Evolutionary conservation across 2,113 vertebrate species (phyloP).

Genomic region (Anguilla japonica): DNA sequence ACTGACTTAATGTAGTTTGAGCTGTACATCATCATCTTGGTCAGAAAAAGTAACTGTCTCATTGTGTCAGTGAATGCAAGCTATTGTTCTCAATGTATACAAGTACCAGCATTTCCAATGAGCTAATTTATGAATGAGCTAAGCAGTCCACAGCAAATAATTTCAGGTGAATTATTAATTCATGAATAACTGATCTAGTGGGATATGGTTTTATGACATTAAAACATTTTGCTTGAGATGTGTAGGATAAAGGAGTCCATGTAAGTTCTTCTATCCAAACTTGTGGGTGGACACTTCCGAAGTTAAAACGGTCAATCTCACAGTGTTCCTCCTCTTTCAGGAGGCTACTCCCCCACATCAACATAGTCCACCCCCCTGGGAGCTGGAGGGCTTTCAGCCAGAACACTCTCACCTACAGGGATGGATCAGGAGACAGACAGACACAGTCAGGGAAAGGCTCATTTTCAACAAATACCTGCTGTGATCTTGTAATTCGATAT

Average conservation of each 20-base stretch:
- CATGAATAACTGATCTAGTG: too few species aligned
- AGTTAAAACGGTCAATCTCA: neutral
- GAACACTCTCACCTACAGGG: neutral
- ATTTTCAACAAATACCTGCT: neutral
- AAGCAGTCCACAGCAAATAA: too few species aligned
- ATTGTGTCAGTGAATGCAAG: too few species aligned
- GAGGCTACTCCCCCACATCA: conserved; percentile 1
- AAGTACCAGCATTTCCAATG: too few species aligned
- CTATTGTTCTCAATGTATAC: too few species aligned
- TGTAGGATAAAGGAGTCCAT: neutral
- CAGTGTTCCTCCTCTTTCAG: neutral
- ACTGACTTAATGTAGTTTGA: too few species aligned
- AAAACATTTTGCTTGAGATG: too few species aligned
- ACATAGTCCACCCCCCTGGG: neutral
- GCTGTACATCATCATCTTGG: too few species aligned
- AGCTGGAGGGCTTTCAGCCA: neutral
- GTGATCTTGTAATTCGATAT: neutral
- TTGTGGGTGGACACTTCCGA: neutral
- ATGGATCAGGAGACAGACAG: neutral
- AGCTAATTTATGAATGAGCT: too few species aligned
- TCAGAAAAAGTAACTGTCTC: too few species aligned
- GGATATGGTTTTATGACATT: too few species aligned
- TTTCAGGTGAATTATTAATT: too few species aligned
- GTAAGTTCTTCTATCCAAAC: neutral
- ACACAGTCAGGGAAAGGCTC: neutral